phyloP scores from a whole-genome alignment of 2,888 invertebrate genomes.

The Mesochorus sp. region DNA sequence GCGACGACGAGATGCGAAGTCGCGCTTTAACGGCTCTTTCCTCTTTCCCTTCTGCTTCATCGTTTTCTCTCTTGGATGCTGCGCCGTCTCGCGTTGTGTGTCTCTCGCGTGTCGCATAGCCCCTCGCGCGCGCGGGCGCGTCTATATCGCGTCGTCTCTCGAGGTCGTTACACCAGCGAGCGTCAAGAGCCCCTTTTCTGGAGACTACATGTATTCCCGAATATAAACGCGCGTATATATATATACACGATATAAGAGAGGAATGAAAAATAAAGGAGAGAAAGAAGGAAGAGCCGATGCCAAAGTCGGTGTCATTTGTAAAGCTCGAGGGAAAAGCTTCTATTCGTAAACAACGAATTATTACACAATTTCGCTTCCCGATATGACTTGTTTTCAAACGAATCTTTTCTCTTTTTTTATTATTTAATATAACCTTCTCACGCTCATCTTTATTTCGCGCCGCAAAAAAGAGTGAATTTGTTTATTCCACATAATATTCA shows the following conservation, averaged over 20 bases:
- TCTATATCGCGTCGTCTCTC: constrained; percentile 49
- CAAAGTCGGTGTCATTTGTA: constrained; percentile 22
- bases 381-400: too few relatives aligned
- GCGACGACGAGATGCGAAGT: constrained; percentile 52
- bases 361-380: not conserved
- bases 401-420: too few relatives aligned
- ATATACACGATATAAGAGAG: too few relatives aligned
- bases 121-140: too few relatives aligned
- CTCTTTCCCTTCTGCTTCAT: constrained; percentile 23
- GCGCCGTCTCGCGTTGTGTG: constrained; percentile 19
- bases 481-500: too few relatives aligned
- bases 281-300: not conserved
- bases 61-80: constrained; percentile 17
- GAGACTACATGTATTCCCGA: constrained; percentile 56
- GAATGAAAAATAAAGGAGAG: constrained; percentile 11
- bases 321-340: constrained; percentile 5
- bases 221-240: constrained; percentile 54
- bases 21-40: constrained; percentile 55
- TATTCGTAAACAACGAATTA: constrained; percentile 13
- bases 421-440: too few relatives aligned
- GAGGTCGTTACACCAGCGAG: constrained; percentile 56
- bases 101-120: constrained; percentile 41
- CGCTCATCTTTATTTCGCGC: too few relatives aligned
- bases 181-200: constrained; percentile 18
- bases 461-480: too few relatives aligned